A percentile compares a stretch with the other conserved stretches of the same genome.
These are phyloP conservation scores for Boloria euphrosyne DNA, from an alignment of 2,888 invertebrate genomes.

Conservation along the genomic window DNA sequence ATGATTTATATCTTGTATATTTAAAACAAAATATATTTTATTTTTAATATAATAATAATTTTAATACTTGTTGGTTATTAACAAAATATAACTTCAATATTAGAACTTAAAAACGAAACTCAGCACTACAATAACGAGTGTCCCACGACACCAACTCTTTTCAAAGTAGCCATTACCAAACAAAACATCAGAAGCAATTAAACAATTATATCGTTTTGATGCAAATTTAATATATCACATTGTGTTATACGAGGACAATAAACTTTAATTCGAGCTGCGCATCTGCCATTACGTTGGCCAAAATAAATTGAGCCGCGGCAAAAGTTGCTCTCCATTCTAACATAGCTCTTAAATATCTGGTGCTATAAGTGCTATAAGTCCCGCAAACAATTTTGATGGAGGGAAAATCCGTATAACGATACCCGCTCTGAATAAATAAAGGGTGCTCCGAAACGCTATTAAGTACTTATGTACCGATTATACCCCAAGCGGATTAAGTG, in stretches of 20 bases:
- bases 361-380: conserved; percentile 64
- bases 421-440: conserved; percentile 75
- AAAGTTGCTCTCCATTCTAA: conserved; percentile 41
- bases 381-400: conserved; percentile 75
- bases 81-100: not conserved
- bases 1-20: too few species aligned
- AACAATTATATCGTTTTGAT: conserved; percentile 73
- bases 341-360: conserved; percentile 53
- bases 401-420: conserved; percentile 55
- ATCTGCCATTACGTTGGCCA: conserved; percentile 58
- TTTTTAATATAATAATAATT: too few species aligned
- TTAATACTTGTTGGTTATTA: too few species aligned
- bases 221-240: conserved; percentile 69
- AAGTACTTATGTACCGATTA: conserved; percentile 81
- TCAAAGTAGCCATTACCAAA: conserved; percentile 36
- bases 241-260: conserved; percentile 56
- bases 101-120: conserved; percentile 5
- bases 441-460: conserved; percentile 77
- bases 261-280: conserved; percentile 61
- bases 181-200: conserved; percentile 52
- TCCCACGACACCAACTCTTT: conserved; percentile 19
- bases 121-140: not conserved
- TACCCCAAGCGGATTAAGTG: conserved; percentile 68
- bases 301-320: conserved; percentile 50
- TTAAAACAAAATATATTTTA: too few species aligned